These are phyloP conservation scores for Lithobates pipiens DNA, from an alignment of 2,797 vertebrate species.

Conservation along the genomic window DNA sequence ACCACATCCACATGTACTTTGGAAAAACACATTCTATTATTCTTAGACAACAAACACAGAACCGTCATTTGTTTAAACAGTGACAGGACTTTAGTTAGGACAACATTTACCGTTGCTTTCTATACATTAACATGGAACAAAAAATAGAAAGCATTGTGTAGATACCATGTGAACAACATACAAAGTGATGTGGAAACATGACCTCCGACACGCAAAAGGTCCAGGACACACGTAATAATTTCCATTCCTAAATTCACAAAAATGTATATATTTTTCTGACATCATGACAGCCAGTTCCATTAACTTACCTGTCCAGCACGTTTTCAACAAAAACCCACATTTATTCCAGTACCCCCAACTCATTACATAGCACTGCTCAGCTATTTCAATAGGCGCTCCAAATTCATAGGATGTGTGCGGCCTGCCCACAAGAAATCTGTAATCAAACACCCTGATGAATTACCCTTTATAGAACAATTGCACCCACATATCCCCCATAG, in stretches of 20 bases:
- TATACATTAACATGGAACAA: constrained; percentile 12
- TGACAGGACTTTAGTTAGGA: not conserved
- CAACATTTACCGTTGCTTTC: constrained; percentile 30
- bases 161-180: not conserved
- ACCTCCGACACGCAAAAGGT: not conserved
- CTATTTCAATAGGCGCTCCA: too few species aligned
- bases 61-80: not conserved
- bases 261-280: not conserved
- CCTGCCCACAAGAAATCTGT: too few species aligned
- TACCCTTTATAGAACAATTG: too few species aligned
- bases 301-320: too few species aligned
- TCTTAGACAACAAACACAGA: not conserved
- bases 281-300: too few species aligned
- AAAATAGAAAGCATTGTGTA: not conserved
- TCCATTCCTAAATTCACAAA: not conserved
- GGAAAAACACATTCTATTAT: constrained; percentile 4
- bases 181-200: not conserved
- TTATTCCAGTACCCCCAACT: too few species aligned
- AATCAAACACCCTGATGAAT: too few species aligned
- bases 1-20: not conserved
- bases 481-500: too few species aligned
- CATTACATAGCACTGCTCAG: too few species aligned
- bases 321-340: too few species aligned
- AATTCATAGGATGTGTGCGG: too few species aligned
- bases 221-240: not conserved